Conservation (phyloP, 2,888 invertebrate species). For the Eupelmus urozonus region DNA sequence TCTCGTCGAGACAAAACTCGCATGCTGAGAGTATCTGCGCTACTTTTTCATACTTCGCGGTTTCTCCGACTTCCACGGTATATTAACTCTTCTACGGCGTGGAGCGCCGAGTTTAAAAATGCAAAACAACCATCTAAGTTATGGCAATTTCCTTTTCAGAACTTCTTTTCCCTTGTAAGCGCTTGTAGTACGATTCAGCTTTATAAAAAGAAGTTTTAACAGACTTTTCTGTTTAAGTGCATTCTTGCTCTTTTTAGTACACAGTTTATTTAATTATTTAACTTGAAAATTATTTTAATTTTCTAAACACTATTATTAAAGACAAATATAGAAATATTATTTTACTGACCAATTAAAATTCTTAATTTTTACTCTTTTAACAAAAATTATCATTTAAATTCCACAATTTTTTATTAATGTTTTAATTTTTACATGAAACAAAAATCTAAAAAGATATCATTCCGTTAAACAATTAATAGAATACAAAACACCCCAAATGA, state of each 20-base stretch:
- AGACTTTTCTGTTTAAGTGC: background rate
- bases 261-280: constrained; percentile 15
- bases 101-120: constrained; percentile 30
- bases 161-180: background rate
- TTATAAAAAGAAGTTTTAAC: constrained; percentile 6
- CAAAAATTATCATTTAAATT: too few species aligned
- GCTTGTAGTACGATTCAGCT: too few species aligned
- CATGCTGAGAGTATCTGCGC: background rate
- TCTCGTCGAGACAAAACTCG: constrained; percentile 11
- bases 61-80: constrained; percentile 43
- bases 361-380: too few species aligned
- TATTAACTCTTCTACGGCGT: constrained; percentile 43
- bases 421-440: too few species aligned
- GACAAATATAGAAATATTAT: too few species aligned
- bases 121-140: constrained; percentile 42
- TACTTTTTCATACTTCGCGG: constrained; percentile 49
- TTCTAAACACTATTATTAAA: too few species aligned
- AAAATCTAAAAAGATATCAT: too few species aligned
- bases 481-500: too few species aligned
- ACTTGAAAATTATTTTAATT: background rate
- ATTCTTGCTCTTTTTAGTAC: too few species aligned
- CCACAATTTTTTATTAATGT: too few species aligned
- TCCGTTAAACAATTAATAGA: too few species aligned
- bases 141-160: constrained; percentile 20
- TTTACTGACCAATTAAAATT: too few species aligned